phyloP scores from a whole-genome alignment of 2,888 invertebrate species.

The Craniophora ligustri region DNA sequence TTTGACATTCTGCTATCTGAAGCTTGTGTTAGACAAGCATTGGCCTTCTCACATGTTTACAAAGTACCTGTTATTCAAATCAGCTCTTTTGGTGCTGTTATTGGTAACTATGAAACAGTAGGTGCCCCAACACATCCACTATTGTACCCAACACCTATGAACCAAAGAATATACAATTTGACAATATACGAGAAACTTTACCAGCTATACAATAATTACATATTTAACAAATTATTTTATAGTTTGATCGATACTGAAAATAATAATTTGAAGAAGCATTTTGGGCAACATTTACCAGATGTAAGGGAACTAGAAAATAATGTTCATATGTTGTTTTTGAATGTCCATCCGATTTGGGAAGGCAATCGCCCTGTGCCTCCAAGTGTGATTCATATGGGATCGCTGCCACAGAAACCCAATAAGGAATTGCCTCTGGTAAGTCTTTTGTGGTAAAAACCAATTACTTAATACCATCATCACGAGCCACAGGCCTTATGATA shows the following conservation, averaged over 20 bases:
- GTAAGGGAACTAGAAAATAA: slow-evolving; percentile 56
- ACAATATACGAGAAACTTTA: slow-evolving; percentile 59
- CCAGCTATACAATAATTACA: slow-evolving; percentile 50
- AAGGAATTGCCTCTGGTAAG: slow-evolving; percentile 75
- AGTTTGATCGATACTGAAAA: slow-evolving; percentile 29
- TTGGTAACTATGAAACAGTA: slow-evolving; percentile 46
- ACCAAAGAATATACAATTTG: slow-evolving; percentile 56
- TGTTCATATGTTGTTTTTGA: slow-evolving; percentile 76
- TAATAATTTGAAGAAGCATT: slow-evolving; percentile 44
- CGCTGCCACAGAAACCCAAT: slow-evolving; percentile 69
- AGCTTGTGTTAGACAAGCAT: slow-evolving; percentile 42
- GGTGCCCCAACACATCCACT: slow-evolving; percentile 64
- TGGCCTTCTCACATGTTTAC: slow-evolving; percentile 56
- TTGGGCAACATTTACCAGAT: slow-evolving; percentile 56
- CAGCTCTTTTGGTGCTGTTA: slow-evolving; percentile 59
- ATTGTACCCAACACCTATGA: slow-evolving; percentile 53
- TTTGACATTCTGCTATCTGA: slow-evolving; percentile 68
- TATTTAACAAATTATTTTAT: slow-evolving; percentile 3
- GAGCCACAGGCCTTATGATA: too few relatives aligned
- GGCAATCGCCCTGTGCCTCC: slow-evolving; percentile 73
- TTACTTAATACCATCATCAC: too few relatives aligned
- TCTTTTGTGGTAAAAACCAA: not conserved
- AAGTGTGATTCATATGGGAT: slow-evolving; percentile 74
- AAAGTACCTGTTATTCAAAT: slow-evolving; percentile 67
- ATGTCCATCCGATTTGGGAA: slow-evolving; percentile 72